Evolutionary conservation across 2,888 invertebrate species (phyloP).

Genomic region (Aporophyla lueneburgensis): DNA sequence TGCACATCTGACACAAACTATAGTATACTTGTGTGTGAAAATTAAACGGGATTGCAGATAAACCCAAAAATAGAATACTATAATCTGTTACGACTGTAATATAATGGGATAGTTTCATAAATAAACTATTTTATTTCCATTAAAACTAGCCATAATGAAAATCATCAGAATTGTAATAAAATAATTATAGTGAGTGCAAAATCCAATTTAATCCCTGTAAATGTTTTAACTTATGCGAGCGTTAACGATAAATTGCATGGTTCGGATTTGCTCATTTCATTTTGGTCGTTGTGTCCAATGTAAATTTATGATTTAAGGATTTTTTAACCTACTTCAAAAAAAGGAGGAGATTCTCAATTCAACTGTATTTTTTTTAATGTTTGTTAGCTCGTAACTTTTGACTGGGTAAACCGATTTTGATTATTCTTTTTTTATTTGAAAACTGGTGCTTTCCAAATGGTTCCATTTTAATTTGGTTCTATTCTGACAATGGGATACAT

Average conservation of each 20-base stretch:
- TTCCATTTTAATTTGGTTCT: too few species aligned
- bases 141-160: constrained; percentile 11
- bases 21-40: background rate
- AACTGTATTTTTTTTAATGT: too few species aligned
- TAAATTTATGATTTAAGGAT: background rate
- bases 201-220: constrained; percentile 32
- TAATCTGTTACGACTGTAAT: background rate
- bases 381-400: too few species aligned
- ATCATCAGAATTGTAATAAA: constrained; percentile 19
- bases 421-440: too few species aligned
- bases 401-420: too few species aligned
- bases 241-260: constrained; percentile 22
- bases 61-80: background rate
- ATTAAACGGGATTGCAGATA: background rate
- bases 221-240: constrained; percentile 14
- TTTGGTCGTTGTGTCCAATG: background rate
- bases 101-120: constrained; percentile 2
- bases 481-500: too few species aligned
- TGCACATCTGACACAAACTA: too few species aligned
- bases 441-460: too few species aligned
- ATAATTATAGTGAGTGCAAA: constrained; percentile 8
- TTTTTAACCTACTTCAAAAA: too few species aligned
- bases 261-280: constrained; percentile 19
- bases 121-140: constrained; percentile 15
- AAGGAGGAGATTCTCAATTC: too few species aligned